Evolutionary conservation across 2,113 vertebrate genomes (phyloP), one percentile per base, ranked within the genome.

Genomic region (Pyxicephalus adspersus): DNA sequence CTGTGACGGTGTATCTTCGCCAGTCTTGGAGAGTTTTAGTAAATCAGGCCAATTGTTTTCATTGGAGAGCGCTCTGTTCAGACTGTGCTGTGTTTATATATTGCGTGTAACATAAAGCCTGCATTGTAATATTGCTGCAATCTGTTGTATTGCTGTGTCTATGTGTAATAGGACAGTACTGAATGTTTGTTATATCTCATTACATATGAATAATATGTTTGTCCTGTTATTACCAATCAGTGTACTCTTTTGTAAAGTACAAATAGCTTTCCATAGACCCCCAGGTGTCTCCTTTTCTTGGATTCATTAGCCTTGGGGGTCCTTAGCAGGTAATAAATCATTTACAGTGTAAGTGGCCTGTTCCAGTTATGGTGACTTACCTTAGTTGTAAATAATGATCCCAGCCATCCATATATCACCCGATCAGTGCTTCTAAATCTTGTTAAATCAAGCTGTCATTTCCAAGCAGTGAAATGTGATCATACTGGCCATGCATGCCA

Each of bases 401-500:
- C 31, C 11, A 58, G 13, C 4, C 13, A 7, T 31, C 22, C 22
- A 1, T 66, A 4, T 55, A 54, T 55, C 20, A 28, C 25, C 25
- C 11, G 38, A 25, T 51, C 19, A 15, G 70, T 20, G 25, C 3
- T 58, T 17, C 19, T 28, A 73, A 54, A 73, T 5, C 70, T 38
- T 72, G 25, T 51, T n/a, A 71, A 72, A 72, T 72, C 26, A 2
- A 72, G 18, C 70, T 58, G 71, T 58, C 71, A 74, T 34, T 58
- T 8, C 29, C 17, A 74, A 58, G 71, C 54, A 74, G 34, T 77
- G 76, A 77, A 67, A 77, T 77, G 31, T 57, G 64, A 77, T 77
- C 55, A 64, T 28, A 54, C 26, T 28, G 31, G 76, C 64, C 22
- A 9, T 34, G 19, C 64, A 67, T 50, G 50, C 31, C 34, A 22